Conservation (phyloP, 2,888 invertebrate genomes). For the Cheiracanthium punctorium region DNA sequence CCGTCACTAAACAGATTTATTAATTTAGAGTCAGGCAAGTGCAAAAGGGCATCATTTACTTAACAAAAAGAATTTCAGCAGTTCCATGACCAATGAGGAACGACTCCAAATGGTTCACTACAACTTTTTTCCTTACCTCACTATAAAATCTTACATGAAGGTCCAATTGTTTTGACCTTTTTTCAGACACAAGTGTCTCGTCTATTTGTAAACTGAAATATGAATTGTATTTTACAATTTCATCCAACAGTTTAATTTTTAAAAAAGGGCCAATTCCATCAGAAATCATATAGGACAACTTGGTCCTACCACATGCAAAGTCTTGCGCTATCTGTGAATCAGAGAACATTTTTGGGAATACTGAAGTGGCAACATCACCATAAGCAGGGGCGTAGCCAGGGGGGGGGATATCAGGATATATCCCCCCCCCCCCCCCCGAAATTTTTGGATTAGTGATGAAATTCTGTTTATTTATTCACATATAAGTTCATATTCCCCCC, state of each 20-base stretch:
- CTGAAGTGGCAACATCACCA: too few relatives aligned
- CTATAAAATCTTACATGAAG: too few relatives aligned
- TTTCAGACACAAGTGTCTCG: not conserved
- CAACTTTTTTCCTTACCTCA: not conserved
- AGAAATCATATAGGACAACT: too few relatives aligned
- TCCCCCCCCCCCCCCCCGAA: not conserved
- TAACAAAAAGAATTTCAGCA: not conserved
- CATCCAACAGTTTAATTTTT: not conserved
- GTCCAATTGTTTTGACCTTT: not conserved
- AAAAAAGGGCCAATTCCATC: not conserved
- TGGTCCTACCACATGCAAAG: not conserved
- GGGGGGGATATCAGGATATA: not conserved
- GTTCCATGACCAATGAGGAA: too few relatives aligned
- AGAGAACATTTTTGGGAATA: too few relatives aligned
- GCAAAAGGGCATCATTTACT: not conserved
- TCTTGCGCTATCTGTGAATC: not conserved
- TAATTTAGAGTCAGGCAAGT: not conserved
- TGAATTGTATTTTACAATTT: not conserved
- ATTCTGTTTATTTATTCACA: too few relatives aligned
- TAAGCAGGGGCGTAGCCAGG: not conserved
- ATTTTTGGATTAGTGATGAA: too few relatives aligned
- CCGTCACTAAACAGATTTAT: too few relatives aligned
- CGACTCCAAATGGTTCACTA: too few relatives aligned
- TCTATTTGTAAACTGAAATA: not conserved
- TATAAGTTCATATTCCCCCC: too few relatives aligned